Evolutionary conservation across 35 echinoderm and acorn worm genomes (phyloP), one percentile per base, ranked within the genome.

Genomic region (Hemicentrotus pulcherrimus): DNA sequence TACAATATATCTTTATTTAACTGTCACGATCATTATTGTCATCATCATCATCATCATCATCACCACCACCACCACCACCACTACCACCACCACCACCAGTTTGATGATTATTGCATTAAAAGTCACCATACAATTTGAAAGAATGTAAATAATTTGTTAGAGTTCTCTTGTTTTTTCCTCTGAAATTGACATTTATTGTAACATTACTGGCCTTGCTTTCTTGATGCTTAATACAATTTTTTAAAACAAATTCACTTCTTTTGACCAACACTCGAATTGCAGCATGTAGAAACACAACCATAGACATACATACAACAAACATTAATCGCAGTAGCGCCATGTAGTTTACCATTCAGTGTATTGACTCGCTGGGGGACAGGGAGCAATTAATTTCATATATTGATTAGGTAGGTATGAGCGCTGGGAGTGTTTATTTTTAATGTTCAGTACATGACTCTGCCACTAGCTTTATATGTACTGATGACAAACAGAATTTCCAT

Each of bases 381-480:
- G 88, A 45, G 32, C 8, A 90, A 90, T 90, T 90, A 90, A 90
- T 90, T 41, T 90, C 32, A 47, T 1, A 33, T 90, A 90, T 90
- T 90, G 88, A 90, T 90, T 90, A 90, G 14, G 19, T 45, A 3
- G 32, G 32, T 90, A 47, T 90, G 88, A 90, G 88, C 46, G 31
- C 32, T 90, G 88, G 46, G 88, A 90, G 32, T 90, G 88, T 47
- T 78, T 78, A 78, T 78, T 28, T 78, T 78, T 78, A 22, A 78
- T 78, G 65, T 78, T 78, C 28, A 8, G 65, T 78, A 28, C 65
- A 78, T 78, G 65, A 78, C 65, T 78, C 19, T 78, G 22, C 19
- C 65, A 78, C 22, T n/a, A 4, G 24, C 65, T 78, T 28, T n/a
- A n/a, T n/a, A 78, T 78, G 65, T 28, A 28, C 65, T 8, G 65